Conservation (phyloP, 2,888 invertebrate genomes). For the Venusia cambrica region DNA sequence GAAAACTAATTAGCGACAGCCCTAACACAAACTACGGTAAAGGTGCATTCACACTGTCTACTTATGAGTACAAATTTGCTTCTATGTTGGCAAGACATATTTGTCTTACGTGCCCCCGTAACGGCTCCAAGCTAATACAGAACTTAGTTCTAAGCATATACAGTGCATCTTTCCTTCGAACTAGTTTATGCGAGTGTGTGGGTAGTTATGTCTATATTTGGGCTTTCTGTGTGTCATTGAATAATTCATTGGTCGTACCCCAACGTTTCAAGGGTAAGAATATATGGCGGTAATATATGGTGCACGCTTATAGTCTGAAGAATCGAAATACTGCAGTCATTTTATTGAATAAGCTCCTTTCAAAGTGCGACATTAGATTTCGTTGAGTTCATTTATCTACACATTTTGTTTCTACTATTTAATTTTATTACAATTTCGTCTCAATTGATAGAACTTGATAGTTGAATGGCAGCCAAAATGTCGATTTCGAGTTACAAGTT, state of each 20-base stretch:
- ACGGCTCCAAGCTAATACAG: constrained; percentile 62
- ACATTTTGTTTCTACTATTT: too few species aligned
- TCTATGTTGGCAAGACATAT: constrained; percentile 70
- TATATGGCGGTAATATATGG: constrained; percentile 58
- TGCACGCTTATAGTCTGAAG: constrained; percentile 41
- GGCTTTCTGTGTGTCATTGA: constrained; percentile 76
- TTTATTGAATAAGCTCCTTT: background rate
- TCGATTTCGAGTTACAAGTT: too few species aligned
- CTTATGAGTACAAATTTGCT: constrained; percentile 73
- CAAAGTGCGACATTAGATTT: too few species aligned
- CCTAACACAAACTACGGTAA: constrained; percentile 52
- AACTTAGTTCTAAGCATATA: constrained; percentile 52
- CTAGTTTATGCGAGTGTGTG: constrained; percentile 47
- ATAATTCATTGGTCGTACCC: constrained; percentile 78
- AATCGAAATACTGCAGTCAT: constrained; percentile 18
- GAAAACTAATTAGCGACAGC: constrained; percentile 58
- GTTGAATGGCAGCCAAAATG: too few species aligned
- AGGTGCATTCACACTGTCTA: constrained; percentile 71
- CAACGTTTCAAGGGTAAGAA: constrained; percentile 77
- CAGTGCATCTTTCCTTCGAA: constrained; percentile 54
- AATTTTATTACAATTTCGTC: too few species aligned
- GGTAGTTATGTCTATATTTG: constrained; percentile 74
- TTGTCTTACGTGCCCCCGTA: constrained; percentile 66
- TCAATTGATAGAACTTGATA: too few species aligned
- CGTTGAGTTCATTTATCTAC: too few species aligned